Base-by-base conservation (phyloP, 2,888 invertebrate species). In the Cephonodes hylas region DNA sequence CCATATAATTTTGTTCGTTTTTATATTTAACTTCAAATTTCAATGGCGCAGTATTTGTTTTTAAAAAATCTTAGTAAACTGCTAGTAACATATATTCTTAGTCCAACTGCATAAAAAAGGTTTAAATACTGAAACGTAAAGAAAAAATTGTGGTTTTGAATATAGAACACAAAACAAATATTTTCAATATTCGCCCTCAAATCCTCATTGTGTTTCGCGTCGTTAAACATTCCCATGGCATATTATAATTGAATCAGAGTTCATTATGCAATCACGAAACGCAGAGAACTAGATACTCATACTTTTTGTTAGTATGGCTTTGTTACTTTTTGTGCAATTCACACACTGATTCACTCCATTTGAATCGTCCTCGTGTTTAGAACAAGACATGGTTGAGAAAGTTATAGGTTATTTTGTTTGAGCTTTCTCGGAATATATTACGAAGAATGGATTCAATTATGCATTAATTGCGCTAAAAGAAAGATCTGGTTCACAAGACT, bases 251-350 rank as follows among this genome's bases (percentile, higher is more conserved):
- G 46, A 23, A 3, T 15, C 25, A 27, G n/a, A n/a, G 38, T 38
- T 38, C 10, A 22, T 53, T 45, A 46, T 23, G 34, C 22, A 45
- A 46, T 10, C n/a, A 46, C n/a, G 34, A 18, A 46, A 44, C 45
- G 13, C 31, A 10, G 56, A 56, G 27, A 42, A 56, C 27, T 48
- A 44, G 44, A 53, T 53, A 44, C 46, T 61, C 44, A n/a, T 27
- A 61, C 31, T 45, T 56, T 57, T 62, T 45, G 62, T 62, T 60
- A 18, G 38, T 38, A 38, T n/a, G 27, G 23, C 57, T 57, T 63
- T 61, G 58, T 46, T 53, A 58, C 25, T 18, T 63, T 66, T 66
- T 63, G 45, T 48, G 6, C 61, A 22, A 60, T 68, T 64, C 61
- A 59, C 62, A 64, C 60, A 58, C 38, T 62, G 62, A 66, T 63